phyloP scores from a whole-genome alignment of 2,888 invertebrate genomes.

The Eilema griseolum region DNA sequence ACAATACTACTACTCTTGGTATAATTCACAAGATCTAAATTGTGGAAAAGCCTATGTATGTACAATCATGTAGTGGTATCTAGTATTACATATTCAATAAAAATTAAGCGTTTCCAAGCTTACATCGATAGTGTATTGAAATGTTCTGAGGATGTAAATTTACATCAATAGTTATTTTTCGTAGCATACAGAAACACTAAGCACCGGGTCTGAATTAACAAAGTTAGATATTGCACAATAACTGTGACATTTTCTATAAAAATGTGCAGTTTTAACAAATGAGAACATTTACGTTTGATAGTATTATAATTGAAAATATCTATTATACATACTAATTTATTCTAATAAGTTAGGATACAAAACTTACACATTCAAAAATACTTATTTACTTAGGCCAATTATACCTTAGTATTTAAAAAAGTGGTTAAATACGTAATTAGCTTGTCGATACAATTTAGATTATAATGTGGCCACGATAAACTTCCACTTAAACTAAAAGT shows the following conservation, averaged over 20 bases:
- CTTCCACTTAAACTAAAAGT: conserved; percentile 76
- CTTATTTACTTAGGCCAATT: conserved; percentile 83
- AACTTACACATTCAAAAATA: conserved; percentile 79
- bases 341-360: conserved; percentile 73
- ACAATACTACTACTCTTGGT: conserved; percentile 66
- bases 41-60: conserved; percentile 60
- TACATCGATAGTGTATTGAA: conserved; percentile 70
- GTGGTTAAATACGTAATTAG: conserved; percentile 65
- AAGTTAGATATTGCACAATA: conserved; percentile 75
- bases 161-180: conserved; percentile 41
- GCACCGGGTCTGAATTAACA: conserved; percentile 69
- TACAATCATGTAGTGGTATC: conserved; percentile 52
- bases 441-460: conserved; percentile 59
- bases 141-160: conserved; percentile 78
- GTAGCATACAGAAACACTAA: conserved; percentile 61
- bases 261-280: conserved; percentile 65
- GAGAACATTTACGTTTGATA: conserved; percentile 58
- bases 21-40: conserved; percentile 71
- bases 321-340: conserved; percentile 62
- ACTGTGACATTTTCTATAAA: conserved; percentile 54
- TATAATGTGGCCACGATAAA: conserved; percentile 64
- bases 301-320: conserved; percentile 55
- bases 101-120: conserved; percentile 54
- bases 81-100: not conserved
- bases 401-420: conserved; percentile 65